Evolutionary conservation across 2,113 vertebrate genomes (phyloP), one percentile per base, ranked within the genome.

Genomic region (Thomomys bottae): DNA sequence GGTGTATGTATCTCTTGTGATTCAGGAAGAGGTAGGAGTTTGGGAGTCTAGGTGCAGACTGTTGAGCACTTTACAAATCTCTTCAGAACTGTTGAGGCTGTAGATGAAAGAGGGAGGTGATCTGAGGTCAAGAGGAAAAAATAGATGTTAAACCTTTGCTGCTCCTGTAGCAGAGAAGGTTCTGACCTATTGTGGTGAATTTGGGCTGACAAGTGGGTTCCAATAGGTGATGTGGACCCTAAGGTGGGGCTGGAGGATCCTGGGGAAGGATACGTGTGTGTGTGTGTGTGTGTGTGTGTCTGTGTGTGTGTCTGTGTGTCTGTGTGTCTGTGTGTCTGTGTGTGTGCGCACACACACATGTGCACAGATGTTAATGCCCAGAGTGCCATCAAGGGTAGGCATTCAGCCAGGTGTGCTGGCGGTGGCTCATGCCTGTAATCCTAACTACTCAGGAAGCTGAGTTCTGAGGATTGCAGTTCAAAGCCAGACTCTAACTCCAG

Each of bases 371-470:
- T 32, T 30, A 54, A 26, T 34, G 12, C 26, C 8, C 2, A 5
- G 0, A 0, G 1, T 38, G 8, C 34, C 54, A 68, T 32, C 10
- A 36, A 30, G 63, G 49, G 24, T 6, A 63, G 66, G 42, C 49
- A 54, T 54, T 54, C 49, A 54, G 49, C 17, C 14, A 54, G 49
- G 49, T 54, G 17, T 15, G n/a, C n/a, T n/a, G n/a, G n/a, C 18
- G 49, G 49, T 18, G 49, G 49, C 14, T 54, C 49, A 54, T 17
- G 15, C 49, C 49, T 54, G 14, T 54, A 54, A 54, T 54, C 49
- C 49, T 15, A 54, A 15, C 49, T 54, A 54, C 49, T 54, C 49
- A 54, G 49, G 49, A 54, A 54, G 49, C 49, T 54, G 49, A 54
- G 49, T 17, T 54, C 49, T 15, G 14, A 54, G 49, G 49, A 54